Conservation (phyloP, 2,888 invertebrate species). For the Lasioglossum malachurum region DNA sequence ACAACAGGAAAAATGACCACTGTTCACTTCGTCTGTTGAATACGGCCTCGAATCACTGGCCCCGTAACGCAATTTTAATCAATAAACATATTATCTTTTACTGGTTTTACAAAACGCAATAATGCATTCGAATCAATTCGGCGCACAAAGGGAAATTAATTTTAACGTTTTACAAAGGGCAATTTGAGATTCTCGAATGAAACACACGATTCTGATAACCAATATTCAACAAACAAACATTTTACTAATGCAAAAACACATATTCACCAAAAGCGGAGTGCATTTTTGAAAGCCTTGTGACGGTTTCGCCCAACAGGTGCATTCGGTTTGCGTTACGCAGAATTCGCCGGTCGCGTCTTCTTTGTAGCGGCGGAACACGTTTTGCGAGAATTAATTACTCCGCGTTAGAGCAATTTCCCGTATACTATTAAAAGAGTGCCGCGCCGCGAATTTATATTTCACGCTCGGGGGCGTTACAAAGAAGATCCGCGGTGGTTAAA, state of each 20-base stretch:
- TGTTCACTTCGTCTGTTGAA: neutral
- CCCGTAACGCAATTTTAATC: neutral
- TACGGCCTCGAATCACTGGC: neutral
- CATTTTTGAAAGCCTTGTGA: neutral
- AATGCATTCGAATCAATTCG: neutral
- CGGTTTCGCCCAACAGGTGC: neutral
- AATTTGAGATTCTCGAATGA: neutral
- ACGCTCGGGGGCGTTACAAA: slow-evolving; percentile 36
- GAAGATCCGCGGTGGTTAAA: slow-evolving; percentile 19
- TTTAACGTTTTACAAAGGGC: neutral
- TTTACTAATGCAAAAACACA: neutral
- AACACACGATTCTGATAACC: neutral
- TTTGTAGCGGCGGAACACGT: neutral
- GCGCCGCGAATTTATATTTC: slow-evolving; percentile 36
- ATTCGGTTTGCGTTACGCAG: neutral
- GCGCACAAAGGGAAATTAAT: neutral
- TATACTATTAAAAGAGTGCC: slow-evolving; percentile 1
- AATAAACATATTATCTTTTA: neutral
- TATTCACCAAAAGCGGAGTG: neutral
- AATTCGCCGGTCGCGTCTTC: neutral
- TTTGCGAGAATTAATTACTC: slow-evolving; percentile 31
- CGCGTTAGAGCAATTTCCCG: slow-evolving; percentile 14
- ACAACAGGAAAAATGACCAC: too few species aligned
- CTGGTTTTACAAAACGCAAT: neutral
- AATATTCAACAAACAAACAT: neutral